Conservation (phyloP, 2,797 vertebrate genomes). For the Emydoidea blandingii region DNA sequence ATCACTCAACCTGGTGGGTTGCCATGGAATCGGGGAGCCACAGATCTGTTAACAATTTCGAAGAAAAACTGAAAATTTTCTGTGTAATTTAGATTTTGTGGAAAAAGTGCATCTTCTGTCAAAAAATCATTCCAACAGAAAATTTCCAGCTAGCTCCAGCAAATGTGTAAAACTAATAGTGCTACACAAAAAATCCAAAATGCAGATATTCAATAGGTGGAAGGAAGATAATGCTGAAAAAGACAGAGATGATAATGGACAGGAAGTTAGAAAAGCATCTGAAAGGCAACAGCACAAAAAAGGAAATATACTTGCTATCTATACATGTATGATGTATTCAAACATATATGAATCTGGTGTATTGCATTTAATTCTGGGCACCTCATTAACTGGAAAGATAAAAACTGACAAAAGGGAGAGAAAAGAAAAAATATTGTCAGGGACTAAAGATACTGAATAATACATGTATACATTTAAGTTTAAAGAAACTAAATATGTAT, state of each 20-base stretch:
- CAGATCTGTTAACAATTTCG: too few relatives aligned
- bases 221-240: too few relatives aligned
- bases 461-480: not conserved
- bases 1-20: too few relatives aligned
- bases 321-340: not conserved
- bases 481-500: not conserved
- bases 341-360: not conserved
- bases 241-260: not conserved
- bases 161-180: not conserved
- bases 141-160: not conserved
- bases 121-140: not conserved
- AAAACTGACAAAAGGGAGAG: not conserved
- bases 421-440: not conserved
- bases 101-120: not conserved
- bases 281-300: not conserved
- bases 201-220: too few relatives aligned
- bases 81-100: too few relatives aligned
- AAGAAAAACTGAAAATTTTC: too few relatives aligned
- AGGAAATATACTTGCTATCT: not conserved
- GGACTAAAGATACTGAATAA: not conserved
- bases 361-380: not conserved
- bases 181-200: not conserved
- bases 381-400: not conserved
- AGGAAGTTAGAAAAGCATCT: not conserved
- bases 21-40: too few relatives aligned